Base-by-base conservation (phyloP, 2,113 vertebrate species). In the Hassar affinis region DNA sequence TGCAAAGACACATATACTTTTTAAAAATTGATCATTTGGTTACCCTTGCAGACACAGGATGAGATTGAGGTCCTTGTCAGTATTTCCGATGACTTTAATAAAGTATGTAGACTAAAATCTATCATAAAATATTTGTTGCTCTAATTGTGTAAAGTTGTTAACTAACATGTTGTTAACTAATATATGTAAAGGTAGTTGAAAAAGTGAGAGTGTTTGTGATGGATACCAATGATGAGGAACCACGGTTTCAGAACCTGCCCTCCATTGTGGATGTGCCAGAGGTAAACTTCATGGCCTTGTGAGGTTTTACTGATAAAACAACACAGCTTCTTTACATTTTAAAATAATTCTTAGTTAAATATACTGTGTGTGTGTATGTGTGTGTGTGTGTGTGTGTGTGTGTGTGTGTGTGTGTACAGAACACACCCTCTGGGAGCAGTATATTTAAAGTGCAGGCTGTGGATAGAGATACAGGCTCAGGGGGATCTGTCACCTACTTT, bases 171-270 rank as follows among this genome's bases (percentile, higher is more conserved):
- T 71, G 6, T 22, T 62, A 78, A 14, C 47, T 79, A 1, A 52
- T 47, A 11, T 62, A 25, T 86, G 68, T 87, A 42, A 86, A 99
- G 98, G 97, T 99, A 81, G 93, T 95, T 85, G 97, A 99, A 92
- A 97, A 97, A 92, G 97, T 98, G 45, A 93, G 94, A 54, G 93
- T 99, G 84, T 94, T 99, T 91, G 95, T 99, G 42, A 98, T 95
- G 56, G 98, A 99, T 87, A 94, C 95, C 87, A 99, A 99, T 25
- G 98, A 99, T 14, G 97, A 99, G 89, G 95, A 93, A 0, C 98
- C 98, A 0, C 95, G 95, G 89, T 99, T 99, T 90, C 90, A 95
- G 88, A 95, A 96, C 83, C 92, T 97, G 85, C 97, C 98, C 20
- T 96, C 96, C 6, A 88, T 95, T 69, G 91, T 96, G 20, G 90